Conservation (phyloP, 1,140 invertebrate genomes). For the Hyphantria cunea region DNA sequence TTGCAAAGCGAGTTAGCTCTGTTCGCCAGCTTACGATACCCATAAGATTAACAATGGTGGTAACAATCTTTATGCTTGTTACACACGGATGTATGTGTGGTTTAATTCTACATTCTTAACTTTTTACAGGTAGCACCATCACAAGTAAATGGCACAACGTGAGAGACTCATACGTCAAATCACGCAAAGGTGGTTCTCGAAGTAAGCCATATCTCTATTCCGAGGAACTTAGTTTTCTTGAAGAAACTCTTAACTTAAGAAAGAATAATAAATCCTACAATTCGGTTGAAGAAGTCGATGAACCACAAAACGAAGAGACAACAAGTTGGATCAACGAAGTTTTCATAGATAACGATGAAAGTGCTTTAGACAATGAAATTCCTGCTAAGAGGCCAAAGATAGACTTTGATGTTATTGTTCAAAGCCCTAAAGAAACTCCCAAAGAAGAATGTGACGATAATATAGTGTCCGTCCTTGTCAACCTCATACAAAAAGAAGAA, state of each 20-base stretch:
- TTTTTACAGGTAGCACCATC: slow-evolving; percentile 42
- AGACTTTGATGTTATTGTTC: slow-evolving; percentile 17
- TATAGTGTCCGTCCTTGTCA: slow-evolving; percentile 40
- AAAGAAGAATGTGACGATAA: slow-evolving; percentile 37
- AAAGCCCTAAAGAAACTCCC: slow-evolving; percentile 9
- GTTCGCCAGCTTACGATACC: too few relatives aligned
- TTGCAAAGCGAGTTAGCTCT: too few relatives aligned
- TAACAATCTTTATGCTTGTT: too few relatives aligned
- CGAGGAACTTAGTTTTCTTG: slow-evolving; percentile 42
- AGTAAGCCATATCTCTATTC: slow-evolving; percentile 45
- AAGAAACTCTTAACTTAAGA: slow-evolving; percentile 26
- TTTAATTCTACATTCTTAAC: neutral
- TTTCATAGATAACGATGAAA: slow-evolving; percentile 41
- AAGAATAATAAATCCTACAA: slow-evolving; percentile 15
- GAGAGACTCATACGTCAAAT: slow-evolving; percentile 52
- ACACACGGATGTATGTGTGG: too few relatives aligned
- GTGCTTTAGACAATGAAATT: neutral
- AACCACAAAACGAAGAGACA: slow-evolving; percentile 24
- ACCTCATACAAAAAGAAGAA: slow-evolving; percentile 48
- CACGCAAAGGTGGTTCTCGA: slow-evolving; percentile 24
- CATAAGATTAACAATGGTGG: too few relatives aligned
- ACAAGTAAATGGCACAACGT: slow-evolving; percentile 58
- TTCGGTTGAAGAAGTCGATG: slow-evolving; percentile 18
- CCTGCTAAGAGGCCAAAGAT: slow-evolving; percentile 37
- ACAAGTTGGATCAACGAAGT: slow-evolving; percentile 44